Evolutionary conservation across 2,888 invertebrate genomes (phyloP).

Genomic region (Acleris cristana): DNA sequence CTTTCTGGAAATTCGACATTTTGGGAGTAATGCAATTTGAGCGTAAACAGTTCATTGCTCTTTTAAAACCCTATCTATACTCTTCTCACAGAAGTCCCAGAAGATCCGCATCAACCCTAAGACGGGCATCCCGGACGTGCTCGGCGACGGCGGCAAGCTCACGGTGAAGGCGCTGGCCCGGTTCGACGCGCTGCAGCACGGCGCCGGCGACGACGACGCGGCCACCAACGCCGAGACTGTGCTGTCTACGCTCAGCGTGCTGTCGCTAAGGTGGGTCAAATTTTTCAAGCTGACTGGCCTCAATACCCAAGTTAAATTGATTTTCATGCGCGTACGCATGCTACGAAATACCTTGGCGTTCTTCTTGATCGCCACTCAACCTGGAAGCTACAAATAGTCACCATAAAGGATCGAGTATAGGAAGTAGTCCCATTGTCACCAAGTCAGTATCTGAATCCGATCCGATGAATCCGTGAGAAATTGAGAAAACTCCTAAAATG

Average conservation of each 20-base stretch:
- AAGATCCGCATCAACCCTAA: constrained; percentile 88
- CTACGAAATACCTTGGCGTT: too few relatives aligned
- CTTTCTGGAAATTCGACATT: too few relatives aligned
- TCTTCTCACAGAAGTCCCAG: constrained; percentile 64
- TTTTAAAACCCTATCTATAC: constrained; percentile 7
- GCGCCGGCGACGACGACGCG: constrained; percentile 65
- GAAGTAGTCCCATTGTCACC: too few relatives aligned
- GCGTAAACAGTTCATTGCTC: background rate
- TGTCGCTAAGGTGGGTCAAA: constrained; percentile 80
- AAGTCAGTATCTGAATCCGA: too few relatives aligned
- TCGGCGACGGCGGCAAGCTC: constrained; percentile 85
- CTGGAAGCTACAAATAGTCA: too few relatives aligned
- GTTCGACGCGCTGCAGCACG: constrained; percentile 74
- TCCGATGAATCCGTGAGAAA: too few relatives aligned
- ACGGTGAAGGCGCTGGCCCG: constrained; percentile 88
- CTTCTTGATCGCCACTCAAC: too few relatives aligned
- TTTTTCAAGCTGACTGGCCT: background rate
- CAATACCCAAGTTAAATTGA: too few relatives aligned
- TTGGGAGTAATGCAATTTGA: too few relatives aligned
- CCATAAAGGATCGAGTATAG: too few relatives aligned
- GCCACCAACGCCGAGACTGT: constrained; percentile 86
- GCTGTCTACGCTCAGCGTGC: constrained; percentile 86
- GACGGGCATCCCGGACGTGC: constrained; percentile 89
- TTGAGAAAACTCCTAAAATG: too few relatives aligned
- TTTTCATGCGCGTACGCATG: too few relatives aligned